These are phyloP conservation scores for Drosophila eohydei DNA, from an alignment of 2,888 invertebrate genomes.

Conservation along the genomic window DNA sequence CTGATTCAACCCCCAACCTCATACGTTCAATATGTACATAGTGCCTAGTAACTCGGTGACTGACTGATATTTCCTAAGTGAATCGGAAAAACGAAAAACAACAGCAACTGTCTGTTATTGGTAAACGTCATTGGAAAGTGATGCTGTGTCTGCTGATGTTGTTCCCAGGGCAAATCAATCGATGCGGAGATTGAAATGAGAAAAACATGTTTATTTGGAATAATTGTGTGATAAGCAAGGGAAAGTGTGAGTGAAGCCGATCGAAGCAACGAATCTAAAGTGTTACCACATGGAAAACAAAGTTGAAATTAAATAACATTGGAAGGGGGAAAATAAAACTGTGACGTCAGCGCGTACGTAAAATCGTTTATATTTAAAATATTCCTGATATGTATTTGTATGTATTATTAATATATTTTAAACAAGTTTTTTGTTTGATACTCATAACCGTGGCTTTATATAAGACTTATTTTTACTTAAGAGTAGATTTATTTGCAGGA, in stretches of 20 bases:
- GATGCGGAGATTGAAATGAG: constrained; percentile 51
- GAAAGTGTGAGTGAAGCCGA: constrained; percentile 55
- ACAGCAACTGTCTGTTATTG: constrained; percentile 1
- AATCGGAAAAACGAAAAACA: constrained; percentile 44
- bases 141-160: constrained; percentile 27
- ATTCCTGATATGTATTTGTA: not conserved
- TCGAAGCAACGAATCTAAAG: constrained; percentile 28
- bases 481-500: not conserved
- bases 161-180: constrained; percentile 22
- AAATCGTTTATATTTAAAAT: not conserved
- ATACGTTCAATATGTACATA: constrained; percentile 8
- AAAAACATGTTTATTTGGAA: constrained; percentile 76
- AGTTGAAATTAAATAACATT: not conserved
- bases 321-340: not conserved
- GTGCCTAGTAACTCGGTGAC: constrained; percentile 49
- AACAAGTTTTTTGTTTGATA: not conserved
- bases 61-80: constrained; percentile 25
- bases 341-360: not conserved
- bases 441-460: not conserved
- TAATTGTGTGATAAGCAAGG: constrained; percentile 59
- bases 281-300: constrained; percentile 15
- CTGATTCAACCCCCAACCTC: constrained; percentile 19
- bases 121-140: constrained; percentile 56
- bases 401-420: not conserved
- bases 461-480: not conserved